Evolutionary conservation across 2,888 invertebrate species (phyloP).

Genomic region (Sinohyriopsis cumingii): DNA sequence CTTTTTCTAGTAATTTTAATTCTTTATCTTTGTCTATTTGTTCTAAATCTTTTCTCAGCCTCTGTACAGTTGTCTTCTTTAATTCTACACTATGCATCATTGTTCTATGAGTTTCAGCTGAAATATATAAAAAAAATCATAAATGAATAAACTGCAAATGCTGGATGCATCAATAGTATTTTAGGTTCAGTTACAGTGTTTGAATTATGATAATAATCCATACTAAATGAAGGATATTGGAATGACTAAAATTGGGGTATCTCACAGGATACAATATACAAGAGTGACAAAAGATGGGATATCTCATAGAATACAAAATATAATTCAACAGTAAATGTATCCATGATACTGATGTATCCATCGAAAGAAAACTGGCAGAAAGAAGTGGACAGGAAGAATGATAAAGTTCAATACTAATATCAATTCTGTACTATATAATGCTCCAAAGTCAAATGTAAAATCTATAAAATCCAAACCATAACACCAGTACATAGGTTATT

Average conservation of each 20-base stretch:
- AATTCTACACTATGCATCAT: slow-evolving; percentile 79
- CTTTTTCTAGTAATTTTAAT: slow-evolving; percentile 85
- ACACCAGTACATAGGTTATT: too few species aligned
- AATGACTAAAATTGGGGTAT: not conserved
- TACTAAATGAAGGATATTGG: not conserved
- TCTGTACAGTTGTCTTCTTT: slow-evolving; percentile 83
- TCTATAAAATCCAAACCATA: too few species aligned
- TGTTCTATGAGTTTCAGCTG: slow-evolving; percentile 70
- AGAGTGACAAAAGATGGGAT: too few species aligned
- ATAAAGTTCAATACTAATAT: too few species aligned
- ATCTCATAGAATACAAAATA: too few species aligned
- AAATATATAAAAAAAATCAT: slow-evolving; percentile 9
- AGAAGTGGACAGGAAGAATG: too few species aligned
- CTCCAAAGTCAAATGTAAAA: too few species aligned
- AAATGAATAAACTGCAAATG: not conserved
- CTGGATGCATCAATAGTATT: not conserved
- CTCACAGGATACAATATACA: too few species aligned
- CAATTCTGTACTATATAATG: too few species aligned
- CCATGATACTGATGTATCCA: too few species aligned
- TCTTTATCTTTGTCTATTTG: slow-evolving; percentile 74
- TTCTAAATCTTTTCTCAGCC: slow-evolving; percentile 80
- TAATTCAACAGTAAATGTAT: too few species aligned
- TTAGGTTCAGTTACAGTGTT: not conserved
- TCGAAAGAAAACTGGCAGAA: too few species aligned
- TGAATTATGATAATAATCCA: slow-evolving; percentile 1